These are phyloP conservation scores for Samia ricini DNA, from an alignment of 1,140 invertebrate species.

Conservation along the genomic window DNA sequence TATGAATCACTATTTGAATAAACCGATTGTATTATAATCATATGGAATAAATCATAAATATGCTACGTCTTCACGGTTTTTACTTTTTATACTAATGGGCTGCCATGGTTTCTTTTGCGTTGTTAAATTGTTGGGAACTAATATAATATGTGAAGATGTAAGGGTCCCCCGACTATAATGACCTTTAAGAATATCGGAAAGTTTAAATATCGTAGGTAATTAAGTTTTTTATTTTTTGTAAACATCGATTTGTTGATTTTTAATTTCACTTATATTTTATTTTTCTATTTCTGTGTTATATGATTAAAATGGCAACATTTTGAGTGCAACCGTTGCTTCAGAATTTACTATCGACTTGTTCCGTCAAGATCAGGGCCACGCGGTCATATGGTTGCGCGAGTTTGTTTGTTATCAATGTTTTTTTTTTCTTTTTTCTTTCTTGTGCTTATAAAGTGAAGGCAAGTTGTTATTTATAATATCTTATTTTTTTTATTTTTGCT, in stretches of 20 bases:
- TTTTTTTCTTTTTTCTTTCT: background rate
- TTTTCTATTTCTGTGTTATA: background rate
- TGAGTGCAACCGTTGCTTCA: background rate
- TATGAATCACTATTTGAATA: constrained; percentile 20
- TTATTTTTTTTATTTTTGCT: background rate
- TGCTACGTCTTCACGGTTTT: constrained; percentile 11
- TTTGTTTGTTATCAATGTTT: background rate
- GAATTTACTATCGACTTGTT: constrained; percentile 22
- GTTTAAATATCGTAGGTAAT: too few species aligned
- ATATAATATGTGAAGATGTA: too few species aligned
- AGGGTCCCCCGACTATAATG: too few species aligned
- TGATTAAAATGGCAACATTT: background rate
- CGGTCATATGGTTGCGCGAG: constrained; percentile 28
- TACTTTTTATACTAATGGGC: background rate
- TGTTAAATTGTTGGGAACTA: background rate
- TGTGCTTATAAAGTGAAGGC: background rate
- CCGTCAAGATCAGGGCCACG: constrained; percentile 65
- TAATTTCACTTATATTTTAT: too few species aligned
- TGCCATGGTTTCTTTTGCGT: background rate
- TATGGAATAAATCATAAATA: constrained; percentile 26
- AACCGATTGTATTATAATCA: constrained; percentile 19
- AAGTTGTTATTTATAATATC: background rate
- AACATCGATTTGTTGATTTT: too few species aligned
- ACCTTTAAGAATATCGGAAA: too few species aligned
- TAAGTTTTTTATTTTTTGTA: too few species aligned